Percentiles rank a stretch among this genome's conserved stretches.
Conservation (phyloP, 2,888 invertebrate genomes). For the Cephus spinipes region DNA sequence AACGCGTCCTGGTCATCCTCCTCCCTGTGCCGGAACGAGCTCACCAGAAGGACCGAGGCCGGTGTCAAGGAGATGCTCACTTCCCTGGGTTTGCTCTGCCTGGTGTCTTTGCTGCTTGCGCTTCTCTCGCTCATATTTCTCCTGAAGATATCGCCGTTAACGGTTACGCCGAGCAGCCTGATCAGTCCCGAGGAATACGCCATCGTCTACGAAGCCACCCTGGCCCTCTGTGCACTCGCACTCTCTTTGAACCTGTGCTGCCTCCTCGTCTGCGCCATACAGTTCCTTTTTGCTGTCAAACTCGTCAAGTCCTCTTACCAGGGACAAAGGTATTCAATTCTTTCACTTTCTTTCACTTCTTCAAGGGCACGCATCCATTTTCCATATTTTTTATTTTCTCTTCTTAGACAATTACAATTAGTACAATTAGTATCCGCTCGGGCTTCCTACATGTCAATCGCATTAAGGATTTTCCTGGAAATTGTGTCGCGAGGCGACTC, state of each 20-base stretch:
- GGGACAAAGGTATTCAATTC: constrained; percentile 57
- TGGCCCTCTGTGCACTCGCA: constrained; percentile 90
- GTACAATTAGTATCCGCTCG: too few relatives aligned
- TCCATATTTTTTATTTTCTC: background rate
- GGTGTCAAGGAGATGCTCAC: constrained; percentile 85
- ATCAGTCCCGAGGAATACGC: constrained; percentile 84
- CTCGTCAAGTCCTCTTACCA: constrained; percentile 85
- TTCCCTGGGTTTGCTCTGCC: constrained; percentile 85
- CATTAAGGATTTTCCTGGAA: too few relatives aligned
- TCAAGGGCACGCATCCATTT: background rate
- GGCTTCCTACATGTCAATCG: too few relatives aligned
- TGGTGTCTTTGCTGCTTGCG: constrained; percentile 87
- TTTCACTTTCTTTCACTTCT: background rate
- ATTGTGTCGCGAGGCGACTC: too few relatives aligned
- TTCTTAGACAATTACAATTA: too few relatives aligned
- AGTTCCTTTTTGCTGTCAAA: constrained; percentile 94
- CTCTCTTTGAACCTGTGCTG: constrained; percentile 91
- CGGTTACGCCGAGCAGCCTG: constrained; percentile 68
- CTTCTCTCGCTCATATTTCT: constrained; percentile 86
- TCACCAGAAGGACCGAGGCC: constrained; percentile 67
- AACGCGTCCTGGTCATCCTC: constrained; percentile 55
- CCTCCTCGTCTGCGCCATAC: constrained; percentile 91
- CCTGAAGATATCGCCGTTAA: constrained; percentile 83
- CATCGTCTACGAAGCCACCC: constrained; percentile 91
- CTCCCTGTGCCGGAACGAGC: constrained; percentile 47